These are phyloP conservation scores for Chorisops tibialis DNA, from an alignment of 2,888 invertebrate genomes.

Conservation along the genomic window DNA sequence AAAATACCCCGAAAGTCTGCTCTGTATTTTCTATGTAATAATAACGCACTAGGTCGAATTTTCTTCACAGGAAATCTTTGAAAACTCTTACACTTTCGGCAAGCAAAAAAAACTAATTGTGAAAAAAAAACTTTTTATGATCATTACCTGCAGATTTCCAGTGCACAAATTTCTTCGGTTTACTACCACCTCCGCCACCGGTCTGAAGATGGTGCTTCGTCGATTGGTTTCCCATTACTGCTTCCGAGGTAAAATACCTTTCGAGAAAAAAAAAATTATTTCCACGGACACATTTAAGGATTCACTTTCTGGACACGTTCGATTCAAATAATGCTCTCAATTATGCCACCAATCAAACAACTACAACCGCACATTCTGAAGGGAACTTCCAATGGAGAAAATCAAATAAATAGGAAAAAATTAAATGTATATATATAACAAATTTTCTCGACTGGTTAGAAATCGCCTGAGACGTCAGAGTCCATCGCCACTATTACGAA, in stretches of 20 bases:
- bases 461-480: conserved; percentile 20
- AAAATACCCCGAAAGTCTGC: conserved; percentile 36
- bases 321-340: neutral
- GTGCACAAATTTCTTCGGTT: conserved; percentile 73
- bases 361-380: conserved; percentile 15
- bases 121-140: neutral
- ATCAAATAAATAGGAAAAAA: conserved; percentile 33
- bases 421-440: no score
- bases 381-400: conserved; percentile 10
- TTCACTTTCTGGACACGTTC: conserved; percentile 9
- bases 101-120: neutral
- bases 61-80: conserved; percentile 31
- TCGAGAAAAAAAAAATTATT: conserved; percentile 19
- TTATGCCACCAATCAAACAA: neutral
- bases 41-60: conserved; percentile 32
- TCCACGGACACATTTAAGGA: conserved; percentile 28
- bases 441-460: neutral
- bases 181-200: conserved; percentile 51
- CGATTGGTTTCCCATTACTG: conserved; percentile 63
- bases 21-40: conserved; percentile 36
- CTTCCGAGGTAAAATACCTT: neutral
- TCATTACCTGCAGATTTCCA: conserved; percentile 77
- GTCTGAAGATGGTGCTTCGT: conserved; percentile 56
- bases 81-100: conserved; percentile 43
- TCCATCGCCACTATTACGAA: conserved; percentile 7